Evolutionary conservation across 2,888 invertebrate genomes (phyloP), one percentile per base, ranked within the genome.

Genomic region (Caenorhabditis virilis): DNA sequence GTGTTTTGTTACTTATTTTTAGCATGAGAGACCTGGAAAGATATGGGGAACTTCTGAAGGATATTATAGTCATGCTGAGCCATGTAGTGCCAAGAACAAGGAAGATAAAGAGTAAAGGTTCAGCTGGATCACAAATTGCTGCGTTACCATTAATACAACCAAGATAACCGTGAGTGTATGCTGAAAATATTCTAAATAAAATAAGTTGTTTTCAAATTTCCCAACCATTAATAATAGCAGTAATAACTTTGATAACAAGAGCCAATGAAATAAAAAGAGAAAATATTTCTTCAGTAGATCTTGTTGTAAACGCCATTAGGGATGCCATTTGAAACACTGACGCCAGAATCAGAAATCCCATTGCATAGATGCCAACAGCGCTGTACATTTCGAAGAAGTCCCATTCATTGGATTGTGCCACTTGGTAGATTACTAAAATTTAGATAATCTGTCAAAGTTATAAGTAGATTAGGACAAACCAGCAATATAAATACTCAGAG

Each of bases 401-500:
- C 64, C 66, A 70, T 7, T 55, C 61, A 25, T 69, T 66, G 11
- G 49, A 41, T 13, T 65, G 20, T 4, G 75, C 50, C n/a, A 79
- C 69, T 45, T 70, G 57, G 42, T 76, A 68, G 26, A 78, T 73
- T 1, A 78, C 78, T 78, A 57, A 30, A 30, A 30, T 30, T 13
- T 9, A 30, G 16, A 38, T 26, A 35, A 18, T 30, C 13, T 30
- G 30, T 30, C 30, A 9, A 9, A 30, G 6, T 30, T 30, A 9
- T 30, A n/a, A n/a, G n/a, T n/a, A n/a, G n/a, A n/a, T n/a, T n/a
- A n/a, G n/a, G n/a, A n/a, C n/a, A 25, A 26, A 76, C 77, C 76
- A 35, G 78, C 58, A 20, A 80, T 76, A 50, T 80, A 79, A 11
- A 79, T 79, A 48, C 71, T 71, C 25, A 79, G 53, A 0, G 79